Base-by-base conservation (phyloP, 1,140 invertebrate species). In the Eurosta solidaginis region DNA sequence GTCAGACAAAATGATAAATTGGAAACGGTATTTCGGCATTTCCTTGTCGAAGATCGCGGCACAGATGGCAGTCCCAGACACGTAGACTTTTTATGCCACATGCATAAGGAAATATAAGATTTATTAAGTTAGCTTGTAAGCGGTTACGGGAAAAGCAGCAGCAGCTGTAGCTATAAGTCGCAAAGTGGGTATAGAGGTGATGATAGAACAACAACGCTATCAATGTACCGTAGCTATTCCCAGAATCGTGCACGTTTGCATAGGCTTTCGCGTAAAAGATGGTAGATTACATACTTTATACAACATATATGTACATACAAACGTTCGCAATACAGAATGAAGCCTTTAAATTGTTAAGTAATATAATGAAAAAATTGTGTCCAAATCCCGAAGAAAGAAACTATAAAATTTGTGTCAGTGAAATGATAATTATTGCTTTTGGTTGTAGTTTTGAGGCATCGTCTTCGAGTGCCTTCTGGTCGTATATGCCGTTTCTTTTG, bases 81-180 rank as follows among this genome's bases (percentile, higher is more conserved):
- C 88, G 97, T 99, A 3, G 98, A 99, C 89, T 99, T 97, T 89
- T 92, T 99, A 52, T 99, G 97, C 91, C 96, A 99, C 89, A 94
- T 99, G 89, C 98, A 99, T 91, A 98, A 98, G 92, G 98, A 99
- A 91, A 99, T 99, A 85, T 91, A 97, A 78, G 91, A 91, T 77
- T 89, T 97, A 78, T 91, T 97, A 87, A 93, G 91, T 89, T 92
- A 93, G 85, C 85, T 83, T 81, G 78, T 85, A 81, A 77, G 82
- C 78, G 79, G 78, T 78, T 75, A 75, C n/a, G 81, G 77, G 80
- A 79, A 63, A 78, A 76, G 59, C 78, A 25, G 59, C 74, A 29
- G 68, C 59, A 40, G 9, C 83, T 79, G n/a, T n/a, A n/a, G n/a
- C n/a, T n/a, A n/a, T n/a, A n/a, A 81, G 81, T 80, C 78, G 81